Evolutionary conservation across 2,888 invertebrate species (phyloP), one percentile per base, ranked within the genome.

Genomic region (Stegophylla sp.): DNA sequence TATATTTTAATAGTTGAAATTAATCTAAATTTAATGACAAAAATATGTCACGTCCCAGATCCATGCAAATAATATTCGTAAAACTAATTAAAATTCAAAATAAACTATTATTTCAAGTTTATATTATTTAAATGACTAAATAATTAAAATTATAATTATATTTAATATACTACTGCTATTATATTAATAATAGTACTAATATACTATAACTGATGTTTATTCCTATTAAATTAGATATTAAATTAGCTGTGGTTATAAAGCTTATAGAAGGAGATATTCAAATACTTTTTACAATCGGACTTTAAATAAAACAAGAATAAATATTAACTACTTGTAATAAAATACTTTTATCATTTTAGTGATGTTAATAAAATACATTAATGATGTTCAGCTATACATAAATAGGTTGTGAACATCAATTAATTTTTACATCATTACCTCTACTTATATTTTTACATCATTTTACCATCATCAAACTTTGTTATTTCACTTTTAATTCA

Each of bases 261-360:
- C 34, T 7, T 34, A n/a, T 34, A 34, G 34, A 34, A 34, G 34
- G 7, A 34, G 34, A 7, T 5, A 34, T 34, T 34, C 34, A 67
- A 26, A 48, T 26, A 67, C 48, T 48, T 67, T 48, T 48, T 26
- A 45, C 48, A 67, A 67, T 48, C 67, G 45, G 26, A 48, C 26
- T 26, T 48, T 45, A 67, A 67, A 67, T 67, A 45, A 67, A 67
- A 48, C 9, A 45, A 66, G 28, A 26, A 69, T 2, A 51, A 28
- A 23, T 26, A 67, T 23, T 17, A 34, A 34, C 51, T 51, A 69
- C 51, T 69, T 53, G 51, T 69, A 69, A 69, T 28, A 34, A 28
- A 51, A 69, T 53, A 53, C n/a, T 69, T 69, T 69, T 69, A 69
- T 69, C 51, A 20, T 34, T 69, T 41, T 20, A 53, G n/a, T 71